A percentile compares a stretch with the other conserved stretches of the same genome.
Evolutionary conservation across 2,888 invertebrate species (phyloP).

Genomic region (Meiosimyza decipiens): DNA sequence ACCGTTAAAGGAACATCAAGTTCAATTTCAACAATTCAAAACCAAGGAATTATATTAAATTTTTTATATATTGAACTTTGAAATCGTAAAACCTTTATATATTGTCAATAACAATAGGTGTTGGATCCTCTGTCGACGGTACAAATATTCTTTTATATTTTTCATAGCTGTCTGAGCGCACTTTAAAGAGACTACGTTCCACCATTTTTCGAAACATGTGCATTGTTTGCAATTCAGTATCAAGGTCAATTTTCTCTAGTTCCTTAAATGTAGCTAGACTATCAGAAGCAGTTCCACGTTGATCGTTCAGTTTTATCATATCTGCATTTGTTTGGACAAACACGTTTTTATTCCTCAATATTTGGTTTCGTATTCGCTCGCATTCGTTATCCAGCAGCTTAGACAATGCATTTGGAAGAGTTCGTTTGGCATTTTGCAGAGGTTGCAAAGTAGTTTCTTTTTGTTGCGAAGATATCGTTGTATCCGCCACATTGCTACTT

Average conservation of each 20-base stretch:
- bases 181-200: conserved; percentile 50
- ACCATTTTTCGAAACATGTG: conserved; percentile 52
- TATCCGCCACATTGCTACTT: no score
- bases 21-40: no score
- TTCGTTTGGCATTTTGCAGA: no score
- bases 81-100: no score
- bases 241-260: conserved; percentile 49
- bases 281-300: conserved; percentile 20
- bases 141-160: conserved; percentile 43
- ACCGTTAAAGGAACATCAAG: no score
- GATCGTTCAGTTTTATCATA: conserved; percentile 34
- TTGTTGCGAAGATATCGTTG: conserved; percentile 20
- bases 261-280: conserved; percentile 41
- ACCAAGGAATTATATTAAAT: neutral
- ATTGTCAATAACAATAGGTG: no score
- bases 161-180: conserved; percentile 52
- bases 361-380: conserved; percentile 45
- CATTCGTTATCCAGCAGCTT: conserved; percentile 49
- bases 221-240: conserved; percentile 49
- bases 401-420: conserved; percentile 28
- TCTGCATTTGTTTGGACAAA: conserved; percentile 38
- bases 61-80: neutral
- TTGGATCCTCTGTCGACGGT: no score
- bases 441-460: neutral
- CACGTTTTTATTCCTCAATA: conserved; percentile 43